Evolutionary conservation across 2,797 vertebrate species (phyloP).

Genomic region (Typhlichthys subterraneus): DNA sequence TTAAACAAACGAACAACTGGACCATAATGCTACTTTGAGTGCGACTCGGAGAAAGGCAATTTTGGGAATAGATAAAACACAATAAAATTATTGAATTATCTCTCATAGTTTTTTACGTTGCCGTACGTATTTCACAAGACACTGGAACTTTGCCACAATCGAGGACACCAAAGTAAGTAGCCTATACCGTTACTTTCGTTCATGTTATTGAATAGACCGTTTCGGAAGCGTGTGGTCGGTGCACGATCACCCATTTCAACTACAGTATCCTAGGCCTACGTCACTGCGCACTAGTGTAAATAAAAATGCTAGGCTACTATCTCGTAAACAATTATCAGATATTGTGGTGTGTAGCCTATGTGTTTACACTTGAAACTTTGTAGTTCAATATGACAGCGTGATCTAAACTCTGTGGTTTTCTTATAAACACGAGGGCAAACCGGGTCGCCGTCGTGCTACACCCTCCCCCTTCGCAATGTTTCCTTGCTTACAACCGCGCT

Average conservation of each 20-base stretch:
- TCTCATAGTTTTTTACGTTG: neutral
- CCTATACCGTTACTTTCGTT: slow-evolving; percentile 43
- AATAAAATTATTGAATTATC: too few species aligned
- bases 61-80: slow-evolving; percentile 1
- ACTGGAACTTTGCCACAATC: neutral
- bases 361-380: neutral
- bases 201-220: slow-evolving; percentile 14
- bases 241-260: slow-evolving; percentile 18
- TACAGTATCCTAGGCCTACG: slow-evolving; percentile 33
- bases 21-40: slow-evolving; percentile 52
- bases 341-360: neutral
- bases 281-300: slow-evolving; percentile 58
- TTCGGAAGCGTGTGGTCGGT: slow-evolving; percentile 12
- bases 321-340: neutral
- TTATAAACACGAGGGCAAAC: neutral
- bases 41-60: slow-evolving; percentile 12
- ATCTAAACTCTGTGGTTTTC: neutral
- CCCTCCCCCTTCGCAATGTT: too few species aligned
- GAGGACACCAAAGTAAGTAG: slow-evolving; percentile 65
- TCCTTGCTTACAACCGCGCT: too few species aligned
- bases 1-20: slow-evolving; percentile 24
- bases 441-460: neutral
- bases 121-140: too few species aligned
- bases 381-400: neutral
- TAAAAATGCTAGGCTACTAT: neutral